phyloP scores from a whole-genome alignment of 2,113 vertebrate genomes.

The Psittacula cyanocephala region DNA sequence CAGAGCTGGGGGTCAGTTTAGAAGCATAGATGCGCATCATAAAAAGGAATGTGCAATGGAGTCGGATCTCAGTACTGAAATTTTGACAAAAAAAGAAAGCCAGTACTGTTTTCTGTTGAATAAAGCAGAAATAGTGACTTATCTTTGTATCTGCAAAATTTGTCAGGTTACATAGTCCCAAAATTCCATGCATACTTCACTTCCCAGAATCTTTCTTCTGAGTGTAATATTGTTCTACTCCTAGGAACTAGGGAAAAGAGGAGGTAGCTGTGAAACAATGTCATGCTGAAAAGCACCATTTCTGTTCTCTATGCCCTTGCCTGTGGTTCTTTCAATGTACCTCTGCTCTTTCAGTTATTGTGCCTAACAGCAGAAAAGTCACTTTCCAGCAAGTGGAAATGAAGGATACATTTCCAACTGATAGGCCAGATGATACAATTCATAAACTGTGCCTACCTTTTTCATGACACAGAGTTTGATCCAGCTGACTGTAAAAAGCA shows the following conservation, averaged over 20 bases:
- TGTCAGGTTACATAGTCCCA: not conserved
- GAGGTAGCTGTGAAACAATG: not conserved
- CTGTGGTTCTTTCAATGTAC: accelerated
- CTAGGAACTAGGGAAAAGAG: not conserved
- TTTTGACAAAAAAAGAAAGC: not conserved
- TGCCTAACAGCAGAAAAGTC: not conserved
- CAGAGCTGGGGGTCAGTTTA: not conserved
- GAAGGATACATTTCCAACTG: not conserved
- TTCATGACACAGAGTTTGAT: not conserved
- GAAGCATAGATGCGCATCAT: not conserved
- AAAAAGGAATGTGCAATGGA: not conserved
- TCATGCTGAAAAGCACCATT: not conserved
- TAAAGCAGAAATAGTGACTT: not conserved
- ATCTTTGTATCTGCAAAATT: not conserved
- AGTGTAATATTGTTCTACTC: not conserved
- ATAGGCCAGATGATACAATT: not conserved
- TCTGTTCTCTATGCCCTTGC: not conserved
- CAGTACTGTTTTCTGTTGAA: not conserved
- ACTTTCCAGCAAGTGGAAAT: not conserved
- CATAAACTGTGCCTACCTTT: not conserved
- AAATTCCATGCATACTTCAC: not conserved
- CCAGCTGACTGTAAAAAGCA: not conserved
- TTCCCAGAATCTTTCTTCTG: not conserved
- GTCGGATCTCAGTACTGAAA: not conserved
- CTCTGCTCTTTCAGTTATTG: not conserved